Evolutionary conservation across 2,888 invertebrate species (phyloP).

Genomic region (Heterodera filipjevi): DNA sequence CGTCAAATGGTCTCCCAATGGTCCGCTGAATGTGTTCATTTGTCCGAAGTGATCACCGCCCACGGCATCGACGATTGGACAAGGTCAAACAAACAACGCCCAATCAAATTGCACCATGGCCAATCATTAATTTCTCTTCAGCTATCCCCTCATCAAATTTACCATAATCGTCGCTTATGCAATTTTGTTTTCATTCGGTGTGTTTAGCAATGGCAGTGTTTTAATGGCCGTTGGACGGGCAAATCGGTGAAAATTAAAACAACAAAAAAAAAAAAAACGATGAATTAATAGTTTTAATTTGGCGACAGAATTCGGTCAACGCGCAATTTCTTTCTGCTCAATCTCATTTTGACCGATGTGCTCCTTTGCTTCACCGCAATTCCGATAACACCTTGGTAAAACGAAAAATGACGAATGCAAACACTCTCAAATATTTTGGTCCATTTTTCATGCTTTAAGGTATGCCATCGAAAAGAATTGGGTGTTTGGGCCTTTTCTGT

Average conservation of each 20-base stretch:
- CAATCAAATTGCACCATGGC: neutral
- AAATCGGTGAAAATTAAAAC: too few species aligned
- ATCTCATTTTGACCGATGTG: conserved; percentile 58
- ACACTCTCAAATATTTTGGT: too few species aligned
- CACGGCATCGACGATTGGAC: neutral
- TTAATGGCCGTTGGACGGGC: conserved; percentile 51
- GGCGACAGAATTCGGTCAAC: conserved; percentile 56
- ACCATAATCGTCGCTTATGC: conserved; percentile 53
- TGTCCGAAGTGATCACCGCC: neutral
- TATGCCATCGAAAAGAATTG: conserved; percentile 55
- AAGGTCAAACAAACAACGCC: neutral
- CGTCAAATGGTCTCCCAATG: neutral
- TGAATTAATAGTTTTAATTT: too few species aligned
- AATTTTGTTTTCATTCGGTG: conserved; percentile 50
- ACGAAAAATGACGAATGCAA: too few species aligned
- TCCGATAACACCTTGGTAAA: conserved; percentile 56
- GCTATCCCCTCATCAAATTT: conserved; percentile 48
- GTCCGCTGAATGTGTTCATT: neutral
- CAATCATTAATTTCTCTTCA: conserved; percentile 31
- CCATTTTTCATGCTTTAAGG: neutral
- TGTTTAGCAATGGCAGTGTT: conserved; percentile 57
- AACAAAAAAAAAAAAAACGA: too few species aligned
- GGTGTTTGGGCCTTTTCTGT: conserved; percentile 59
- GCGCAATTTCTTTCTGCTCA: conserved; percentile 58
- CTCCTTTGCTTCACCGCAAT: conserved; percentile 58